Evolutionary conservation across 1,140 invertebrate species (phyloP), one percentile per base, ranked within the genome.

Genomic region (Homalodisca vitripennis): DNA sequence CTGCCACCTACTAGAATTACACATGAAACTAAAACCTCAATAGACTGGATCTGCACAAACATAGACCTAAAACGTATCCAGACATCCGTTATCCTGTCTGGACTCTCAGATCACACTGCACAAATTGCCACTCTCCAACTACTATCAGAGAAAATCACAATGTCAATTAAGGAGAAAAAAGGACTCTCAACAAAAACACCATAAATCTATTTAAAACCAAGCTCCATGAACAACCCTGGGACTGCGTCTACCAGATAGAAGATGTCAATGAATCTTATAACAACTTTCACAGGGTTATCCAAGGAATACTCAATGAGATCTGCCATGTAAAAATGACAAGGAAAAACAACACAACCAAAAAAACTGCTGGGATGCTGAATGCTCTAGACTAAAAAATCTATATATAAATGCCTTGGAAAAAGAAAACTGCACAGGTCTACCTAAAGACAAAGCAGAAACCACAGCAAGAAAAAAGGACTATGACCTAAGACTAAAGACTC

Each of bases 291-390:
- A 41, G 34, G 17, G 17, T 17, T 41, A 41, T 41, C 57, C 51
- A 32, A 65, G 17, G 66, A 66, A 55, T 57, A 60, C 24, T 62
- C 62, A 71, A 30, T 30, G 22, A 51, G 67, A 27, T 20, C 53
- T 57, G 53, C 13, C 53, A 6, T 6, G 20, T 57, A 57, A 17
- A 41, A 41, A 41, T 41, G 17, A 41, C 17, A 6, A 41, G 17
- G 17, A 20, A 68, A 13, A 71, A 26, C 60, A 67, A 12, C 63
- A 69, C 13, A 41, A 48, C 29, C 63, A 6, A 6, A 41, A 41
- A 41, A 41, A 17, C 34, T 17, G 6, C 6, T 6, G 17, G 34
- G 17, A 41, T 6, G 34, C n/a, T n/a, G n/a, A n/a, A n/a, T n/a
- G n/a, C n/a, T n/a, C n/a, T n/a, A n/a, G n/a, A n/a, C n/a, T n/a